A percentile compares a stretch with the other conserved stretches of the same genome.
These are phyloP conservation scores for Heptranchias perlo DNA, from an alignment of 2,113 vertebrate genomes.

Conservation along the genomic window DNA sequence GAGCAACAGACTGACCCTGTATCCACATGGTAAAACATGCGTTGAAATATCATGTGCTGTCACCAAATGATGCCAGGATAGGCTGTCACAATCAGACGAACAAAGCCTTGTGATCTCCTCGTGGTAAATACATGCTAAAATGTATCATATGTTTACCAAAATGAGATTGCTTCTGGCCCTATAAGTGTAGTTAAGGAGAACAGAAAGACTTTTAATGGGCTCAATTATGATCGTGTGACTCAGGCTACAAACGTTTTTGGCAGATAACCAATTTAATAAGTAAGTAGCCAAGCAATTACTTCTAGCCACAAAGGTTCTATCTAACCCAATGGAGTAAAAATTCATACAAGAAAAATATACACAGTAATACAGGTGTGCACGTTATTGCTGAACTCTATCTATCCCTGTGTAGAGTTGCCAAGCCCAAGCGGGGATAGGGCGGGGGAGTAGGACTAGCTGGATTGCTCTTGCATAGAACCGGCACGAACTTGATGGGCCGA, in stretches of 20 bases:
- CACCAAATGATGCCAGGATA: neutral
- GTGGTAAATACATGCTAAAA: neutral
- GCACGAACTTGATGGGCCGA: too few relatives aligned
- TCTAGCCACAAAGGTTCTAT: neutral
- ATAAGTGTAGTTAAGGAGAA: neutral
- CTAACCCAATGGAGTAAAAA: neutral
- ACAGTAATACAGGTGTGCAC: neutral
- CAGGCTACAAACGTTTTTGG: neutral
- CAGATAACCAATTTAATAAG: neutral
- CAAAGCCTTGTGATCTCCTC: neutral
- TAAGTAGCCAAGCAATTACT: neutral
- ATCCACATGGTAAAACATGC: neutral
- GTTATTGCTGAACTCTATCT: neutral
- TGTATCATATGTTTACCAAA: neutral
- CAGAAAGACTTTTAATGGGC: neutral
- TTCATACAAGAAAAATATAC: neutral
- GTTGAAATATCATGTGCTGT: neutral
- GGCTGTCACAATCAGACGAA: neutral
- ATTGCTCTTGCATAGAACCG: too few relatives aligned
- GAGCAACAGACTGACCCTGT: neutral
- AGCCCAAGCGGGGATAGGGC: neutral
- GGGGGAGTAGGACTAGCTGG: too few relatives aligned
- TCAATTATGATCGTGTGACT: neutral
- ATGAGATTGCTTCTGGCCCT: neutral
- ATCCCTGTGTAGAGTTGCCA: neutral